These are phyloP conservation scores for Morus bassanus DNA, from an alignment of 2,797 vertebrate species.

Conservation along the genomic window DNA sequence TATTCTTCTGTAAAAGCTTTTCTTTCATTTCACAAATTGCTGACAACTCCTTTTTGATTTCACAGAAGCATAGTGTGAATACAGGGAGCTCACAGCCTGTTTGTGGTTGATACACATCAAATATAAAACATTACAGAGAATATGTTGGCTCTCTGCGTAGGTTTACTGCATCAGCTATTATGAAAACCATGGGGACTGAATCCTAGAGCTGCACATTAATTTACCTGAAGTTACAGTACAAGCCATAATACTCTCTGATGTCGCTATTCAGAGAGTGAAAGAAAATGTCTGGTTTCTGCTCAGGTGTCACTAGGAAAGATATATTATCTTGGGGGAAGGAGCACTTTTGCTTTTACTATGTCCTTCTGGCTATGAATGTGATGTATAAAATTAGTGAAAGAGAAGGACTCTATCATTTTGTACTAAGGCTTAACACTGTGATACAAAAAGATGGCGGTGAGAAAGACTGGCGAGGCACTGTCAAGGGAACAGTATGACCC, in stretches of 20 bases:
- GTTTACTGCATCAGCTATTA: constrained; percentile 2
- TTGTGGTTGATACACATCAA: neutral
- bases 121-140: neutral
- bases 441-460: constrained; percentile 26
- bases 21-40: neutral
- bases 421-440: constrained; percentile 65
- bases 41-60: neutral
- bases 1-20: neutral
- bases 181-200: neutral
- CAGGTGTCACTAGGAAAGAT: constrained; percentile 49
- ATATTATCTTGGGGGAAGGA: constrained; percentile 9
- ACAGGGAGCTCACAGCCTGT: neutral
- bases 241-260: constrained; percentile 76
- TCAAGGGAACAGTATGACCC: neutral
- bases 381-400: constrained; percentile 1
- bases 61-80: neutral
- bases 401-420: constrained; percentile 39
- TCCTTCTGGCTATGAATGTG: constrained; percentile 32
- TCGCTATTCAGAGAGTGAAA: constrained; percentile 50
- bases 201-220: constrained; percentile 44
- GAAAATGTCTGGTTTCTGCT: constrained; percentile 51
- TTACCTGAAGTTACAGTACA: constrained; percentile 68
- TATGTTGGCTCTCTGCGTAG: neutral
- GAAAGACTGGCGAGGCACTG: neutral
- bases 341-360: constrained; percentile 21